A percentile compares a stretch with the other conserved stretches of the same genome.
Conservation (phyloP, 1,140 invertebrate species). For the Dinothrombium tinctorium region DNA sequence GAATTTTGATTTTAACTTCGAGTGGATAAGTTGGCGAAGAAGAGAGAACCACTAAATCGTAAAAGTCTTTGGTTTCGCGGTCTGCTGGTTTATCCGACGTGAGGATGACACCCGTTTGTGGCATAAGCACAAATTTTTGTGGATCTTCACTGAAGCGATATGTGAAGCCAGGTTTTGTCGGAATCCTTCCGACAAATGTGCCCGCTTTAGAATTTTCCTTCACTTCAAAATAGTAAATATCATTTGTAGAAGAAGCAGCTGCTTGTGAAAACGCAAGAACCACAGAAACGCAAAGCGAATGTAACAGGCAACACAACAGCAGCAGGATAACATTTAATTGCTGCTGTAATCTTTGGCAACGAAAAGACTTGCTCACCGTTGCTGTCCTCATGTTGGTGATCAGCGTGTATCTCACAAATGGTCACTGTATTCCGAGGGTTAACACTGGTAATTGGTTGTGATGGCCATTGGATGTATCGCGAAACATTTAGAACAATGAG, state of each 20-base stretch:
- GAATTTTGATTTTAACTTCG: slow-evolving; percentile 57
- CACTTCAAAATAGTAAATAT: slow-evolving; percentile 34
- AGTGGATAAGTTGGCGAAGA: slow-evolving; percentile 80
- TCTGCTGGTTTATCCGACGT: slow-evolving; percentile 52
- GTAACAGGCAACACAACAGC: too few species aligned
- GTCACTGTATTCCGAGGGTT: too few species aligned
- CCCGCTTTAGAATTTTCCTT: slow-evolving; percentile 54
- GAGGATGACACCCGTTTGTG: slow-evolving; percentile 46
- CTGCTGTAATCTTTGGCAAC: too few species aligned
- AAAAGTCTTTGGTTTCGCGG: slow-evolving; percentile 51
- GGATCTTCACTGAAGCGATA: slow-evolving; percentile 63
- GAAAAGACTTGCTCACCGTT: too few species aligned
- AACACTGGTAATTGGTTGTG: too few species aligned
- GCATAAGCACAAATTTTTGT: slow-evolving; percentile 50
- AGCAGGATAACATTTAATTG: too few species aligned
- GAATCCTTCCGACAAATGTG: slow-evolving; percentile 55
- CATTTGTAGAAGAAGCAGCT: slow-evolving; percentile 1
- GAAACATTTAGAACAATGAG: too few species aligned
- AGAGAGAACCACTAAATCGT: slow-evolving; percentile 65
- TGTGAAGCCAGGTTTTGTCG: slow-evolving; percentile 54
- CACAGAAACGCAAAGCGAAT: too few species aligned
- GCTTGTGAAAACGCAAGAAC: not conserved
- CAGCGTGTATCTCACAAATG: too few species aligned
- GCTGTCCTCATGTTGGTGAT: too few species aligned
- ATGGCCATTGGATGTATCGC: too few species aligned